Base-by-base conservation (phyloP, 1,140 invertebrate genomes). In the Euschistus heros region DNA sequence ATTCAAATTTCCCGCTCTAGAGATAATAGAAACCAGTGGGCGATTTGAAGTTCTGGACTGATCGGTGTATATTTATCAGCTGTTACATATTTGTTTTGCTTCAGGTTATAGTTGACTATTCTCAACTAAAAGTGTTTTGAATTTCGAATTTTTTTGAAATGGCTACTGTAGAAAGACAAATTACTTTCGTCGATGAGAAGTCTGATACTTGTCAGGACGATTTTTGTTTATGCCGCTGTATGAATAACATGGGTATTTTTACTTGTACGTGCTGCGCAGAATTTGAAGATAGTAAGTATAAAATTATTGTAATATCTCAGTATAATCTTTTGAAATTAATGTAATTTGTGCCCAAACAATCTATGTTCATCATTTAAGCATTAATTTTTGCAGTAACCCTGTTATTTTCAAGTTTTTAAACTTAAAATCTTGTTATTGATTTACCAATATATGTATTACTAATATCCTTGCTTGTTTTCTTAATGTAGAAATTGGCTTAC, bases 241-340 rank as follows among this genome's bases (percentile, higher is more conserved):
- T 20, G 20, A 46, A 24, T 60, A 33, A 57, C 24, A 15, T 17
- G 15, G 20, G 20, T 57, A 24, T 57, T 26, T 57, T 24, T 57
- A 57, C 55, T 42, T 65, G 55, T 46, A 37, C 54, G 18, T 65
- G 55, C 55, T 18, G 55, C 20, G 54, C 30, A 17, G 64, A 65
- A 18, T 18, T 59, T 17, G 54, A 57, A 57, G 55, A 65, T 46
- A 30, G 64, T 65, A 59, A 42, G 64, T 37, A 10, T 10, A 37
- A 37, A 37, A 10, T 37, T 37, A 10, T 37, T 10, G 5, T 37
- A 6, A 37, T 37, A 10, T 37, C 3, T 37, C 6, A 13, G 1
- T 10, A 37, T 10, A 6, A 37, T 6, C 33, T 37, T 37, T 6
- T 10, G 1, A 10, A 37, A 37, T 10, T 37, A 37, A 13, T 13